Evolutionary conservation across 2,797 vertebrate species (phyloP), one percentile per base, ranked within the genome.

Genomic region (Ciconia nigra): DNA sequence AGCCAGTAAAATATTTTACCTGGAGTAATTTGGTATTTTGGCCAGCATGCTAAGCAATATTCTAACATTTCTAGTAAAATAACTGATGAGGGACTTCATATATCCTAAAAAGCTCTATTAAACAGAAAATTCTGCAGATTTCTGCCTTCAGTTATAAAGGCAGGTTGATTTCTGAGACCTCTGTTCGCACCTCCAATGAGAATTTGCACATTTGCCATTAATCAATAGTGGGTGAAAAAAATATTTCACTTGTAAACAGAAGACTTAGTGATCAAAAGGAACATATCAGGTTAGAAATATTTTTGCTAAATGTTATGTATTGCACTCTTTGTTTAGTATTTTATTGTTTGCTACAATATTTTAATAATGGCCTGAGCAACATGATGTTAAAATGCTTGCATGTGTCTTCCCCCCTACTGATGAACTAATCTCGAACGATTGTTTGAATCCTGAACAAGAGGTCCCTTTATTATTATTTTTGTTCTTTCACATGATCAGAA

Each of bases 401-500:
- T 57, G n/a, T 61, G 41, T 90, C 54, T 78, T 92, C 33, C 29
- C n/a, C 5, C 13, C 22, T 63, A 44, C 65, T 63, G 78, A 83
- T 74, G 57, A 87, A 83, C 44, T 69, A 42, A 88, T 93, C 69
- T 91, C 17, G 12, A 92, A 66, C 42, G 57, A n/a, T 72, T 0
- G 0, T 90, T 91, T 89, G 82, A 93, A 91, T 89, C 18, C 41
- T 58, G 39, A 83, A 76, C 76, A 83, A 78, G 35, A 78, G 25
- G 29, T 63, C 24, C 8, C 22, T 81, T 87, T 91, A 35, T 74
- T 86, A 39, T 89, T 71, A 33, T 72, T 84, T 86, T 82, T 91
- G n/a, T 57, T 94, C 78, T 94, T 93, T 79, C n/a, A 41, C 51
- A 29, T 52, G 72, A 59, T 91, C 74, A 96, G 51, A 96, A 95